These are phyloP conservation scores for Mythimna loreyi DNA, from an alignment of 2,888 invertebrate genomes.

Conservation along the genomic window DNA sequence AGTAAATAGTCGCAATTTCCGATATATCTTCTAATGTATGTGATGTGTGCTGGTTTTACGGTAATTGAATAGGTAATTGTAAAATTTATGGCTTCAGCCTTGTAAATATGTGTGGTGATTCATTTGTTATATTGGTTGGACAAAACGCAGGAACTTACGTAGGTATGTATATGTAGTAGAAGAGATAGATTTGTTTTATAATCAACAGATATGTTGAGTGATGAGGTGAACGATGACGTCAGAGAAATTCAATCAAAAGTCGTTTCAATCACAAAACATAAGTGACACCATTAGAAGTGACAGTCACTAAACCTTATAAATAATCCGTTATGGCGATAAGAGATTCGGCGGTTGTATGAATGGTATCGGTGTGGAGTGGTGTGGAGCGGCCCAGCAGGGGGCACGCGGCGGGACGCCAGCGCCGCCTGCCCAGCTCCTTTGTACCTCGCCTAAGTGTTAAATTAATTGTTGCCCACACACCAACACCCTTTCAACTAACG, in stretches of 20 bases:
- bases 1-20: constrained; percentile 88
- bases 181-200: neutral
- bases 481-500: constrained; percentile 64
- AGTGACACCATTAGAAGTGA: constrained; percentile 65
- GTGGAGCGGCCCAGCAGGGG: constrained; percentile 63
- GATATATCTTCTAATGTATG: constrained; percentile 83
- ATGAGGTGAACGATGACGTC: neutral
- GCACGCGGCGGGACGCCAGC: constrained; percentile 74
- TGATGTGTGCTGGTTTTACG: constrained; percentile 76
- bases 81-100: constrained; percentile 67
- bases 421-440: constrained; percentile 71
- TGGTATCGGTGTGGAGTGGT: constrained; percentile 79
- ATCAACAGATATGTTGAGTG: neutral
- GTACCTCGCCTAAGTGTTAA: constrained; percentile 80
- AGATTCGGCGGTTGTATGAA: constrained; percentile 75
- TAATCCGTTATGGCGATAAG: constrained; percentile 76
- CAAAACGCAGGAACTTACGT: neutral
- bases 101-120: constrained; percentile 46
- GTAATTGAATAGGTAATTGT: constrained; percentile 64
- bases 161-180: neutral
- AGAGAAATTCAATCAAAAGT: constrained; percentile 22
- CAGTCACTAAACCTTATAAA: constrained; percentile 74
- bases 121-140: constrained; percentile 31
- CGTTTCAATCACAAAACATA: constrained; percentile 36
- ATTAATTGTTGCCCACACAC: constrained; percentile 81